Percentiles rank a stretch among this genome's conserved stretches.
phyloP scores from a whole-genome alignment of 2,113 vertebrate genomes.

The Salvator merianae region DNA sequence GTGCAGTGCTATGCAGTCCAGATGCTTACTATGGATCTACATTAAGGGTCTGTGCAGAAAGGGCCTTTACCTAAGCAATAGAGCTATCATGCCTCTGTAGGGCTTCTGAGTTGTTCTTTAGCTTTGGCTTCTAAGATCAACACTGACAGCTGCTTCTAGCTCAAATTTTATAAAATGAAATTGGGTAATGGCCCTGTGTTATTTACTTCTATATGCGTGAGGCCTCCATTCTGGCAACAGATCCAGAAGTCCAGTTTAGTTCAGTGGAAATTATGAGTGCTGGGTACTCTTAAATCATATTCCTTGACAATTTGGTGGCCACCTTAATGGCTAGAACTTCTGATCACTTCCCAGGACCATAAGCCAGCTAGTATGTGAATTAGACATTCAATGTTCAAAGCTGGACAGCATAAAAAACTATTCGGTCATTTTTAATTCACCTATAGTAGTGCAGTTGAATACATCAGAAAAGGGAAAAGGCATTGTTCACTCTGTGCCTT shows the following conservation, averaged over 20 bases:
- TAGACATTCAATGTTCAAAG: neutral
- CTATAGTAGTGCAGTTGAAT: conserved; percentile 9
- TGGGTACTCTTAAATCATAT: neutral
- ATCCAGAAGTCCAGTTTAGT: neutral
- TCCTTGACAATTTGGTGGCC: neutral
- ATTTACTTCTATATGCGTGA: conserved; percentile 12
- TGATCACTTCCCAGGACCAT: conserved; percentile 10
- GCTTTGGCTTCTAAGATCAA: neutral
- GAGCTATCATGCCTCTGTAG: neutral
- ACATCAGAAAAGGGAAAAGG: neutral
- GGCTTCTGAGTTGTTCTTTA: neutral
- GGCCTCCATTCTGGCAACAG: conserved; percentile 22
- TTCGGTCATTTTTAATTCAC: conserved; percentile 19
- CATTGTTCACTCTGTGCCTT: neutral
- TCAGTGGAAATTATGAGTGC: neutral
- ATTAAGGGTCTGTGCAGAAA: no score
- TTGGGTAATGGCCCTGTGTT: neutral
- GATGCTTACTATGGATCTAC: no score
- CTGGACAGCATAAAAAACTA: neutral
- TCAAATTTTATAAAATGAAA: neutral
- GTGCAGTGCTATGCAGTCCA: no score
- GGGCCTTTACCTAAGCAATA: neutral
- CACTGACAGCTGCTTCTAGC: neutral
- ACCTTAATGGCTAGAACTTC: neutral
- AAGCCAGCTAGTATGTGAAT: conserved; percentile 38